Evolutionary conservation across 2,797 vertebrate genomes (phyloP).

Genomic region (Spatula versicolor): DNA sequence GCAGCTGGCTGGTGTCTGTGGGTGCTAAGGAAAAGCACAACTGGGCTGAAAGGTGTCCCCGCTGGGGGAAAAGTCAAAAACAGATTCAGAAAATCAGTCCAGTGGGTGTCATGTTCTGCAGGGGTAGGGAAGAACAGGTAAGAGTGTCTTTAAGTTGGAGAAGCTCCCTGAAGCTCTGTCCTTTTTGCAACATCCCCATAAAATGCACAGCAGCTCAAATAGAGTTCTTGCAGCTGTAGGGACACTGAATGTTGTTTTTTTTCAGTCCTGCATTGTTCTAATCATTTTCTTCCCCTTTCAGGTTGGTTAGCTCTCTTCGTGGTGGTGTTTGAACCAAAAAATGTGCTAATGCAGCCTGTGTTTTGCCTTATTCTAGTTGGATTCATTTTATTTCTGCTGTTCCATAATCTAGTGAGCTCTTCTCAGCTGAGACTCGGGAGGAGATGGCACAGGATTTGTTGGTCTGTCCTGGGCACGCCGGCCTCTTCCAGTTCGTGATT

Average conservation of each 20-base stretch:
- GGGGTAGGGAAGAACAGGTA: background rate
- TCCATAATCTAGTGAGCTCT: background rate
- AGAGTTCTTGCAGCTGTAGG: background rate
- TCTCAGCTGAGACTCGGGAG: background rate
- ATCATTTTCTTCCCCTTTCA: background rate
- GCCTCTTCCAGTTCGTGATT: background rate
- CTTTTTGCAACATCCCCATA: background rate
- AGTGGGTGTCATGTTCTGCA: background rate
- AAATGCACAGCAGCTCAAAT: background rate
- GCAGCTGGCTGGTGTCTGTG: background rate
- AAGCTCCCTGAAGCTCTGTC: background rate
- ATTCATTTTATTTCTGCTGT: background rate
- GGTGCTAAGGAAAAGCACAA: background rate
- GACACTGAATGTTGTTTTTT: rapidly evolving
- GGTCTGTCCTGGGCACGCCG: background rate
- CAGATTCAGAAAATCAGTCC: background rate
- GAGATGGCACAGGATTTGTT: background rate
- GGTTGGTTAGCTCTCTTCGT: background rate
- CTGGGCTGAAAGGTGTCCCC: background rate
- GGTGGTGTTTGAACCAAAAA: background rate
- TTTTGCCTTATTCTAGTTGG: background rate
- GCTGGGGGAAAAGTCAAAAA: background rate
- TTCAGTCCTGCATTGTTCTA: rapidly evolving
- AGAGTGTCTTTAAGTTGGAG: background rate
- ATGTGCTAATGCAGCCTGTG: rapidly evolving